Evolutionary conservation across 1,140 invertebrate genomes (phyloP).

Genomic region (Macrotrachela quadricornifera): DNA sequence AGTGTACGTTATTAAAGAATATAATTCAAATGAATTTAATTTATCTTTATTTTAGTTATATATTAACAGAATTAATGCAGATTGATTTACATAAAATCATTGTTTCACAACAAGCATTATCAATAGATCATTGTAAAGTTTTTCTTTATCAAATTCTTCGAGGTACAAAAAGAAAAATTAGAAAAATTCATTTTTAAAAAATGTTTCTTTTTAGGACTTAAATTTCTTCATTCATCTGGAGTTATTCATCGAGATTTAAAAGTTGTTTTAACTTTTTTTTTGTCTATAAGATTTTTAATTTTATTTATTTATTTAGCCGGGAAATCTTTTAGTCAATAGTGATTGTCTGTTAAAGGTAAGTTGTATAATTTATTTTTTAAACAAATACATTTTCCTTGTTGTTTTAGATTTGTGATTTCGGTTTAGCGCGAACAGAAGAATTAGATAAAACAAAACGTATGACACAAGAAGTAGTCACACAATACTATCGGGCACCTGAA

Average conservation of each 20-base stretch:
- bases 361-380: background rate
- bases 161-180: constrained; percentile 40
- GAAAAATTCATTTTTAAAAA: constrained; percentile 16
- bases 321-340: constrained; percentile 88
- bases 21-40: background rate
- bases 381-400: background rate
- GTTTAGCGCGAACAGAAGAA: constrained; percentile 75
- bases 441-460: constrained; percentile 68
- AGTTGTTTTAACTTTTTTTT: constrained; percentile 31
- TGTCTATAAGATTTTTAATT: background rate
- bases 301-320: constrained; percentile 18
- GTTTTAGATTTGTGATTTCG: constrained; percentile 86
- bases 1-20: constrained; percentile 4
- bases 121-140: constrained; percentile 96
- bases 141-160: constrained; percentile 98
- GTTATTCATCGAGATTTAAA: constrained; percentile 97
- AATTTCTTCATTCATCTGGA: constrained; percentile 87
- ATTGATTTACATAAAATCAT: constrained; percentile 99
- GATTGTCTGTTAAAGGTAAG: constrained; percentile 85
- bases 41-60: constrained; percentile 51
- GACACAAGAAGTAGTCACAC: constrained; percentile 58
- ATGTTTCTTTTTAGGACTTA: constrained; percentile 47
- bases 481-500: constrained; percentile 64
- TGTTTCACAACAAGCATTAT: constrained; percentile 88
- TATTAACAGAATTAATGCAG: constrained; percentile 94